Base-by-base conservation (phyloP, 1,140 invertebrate species). In the Probaryconus sp. region DNA sequence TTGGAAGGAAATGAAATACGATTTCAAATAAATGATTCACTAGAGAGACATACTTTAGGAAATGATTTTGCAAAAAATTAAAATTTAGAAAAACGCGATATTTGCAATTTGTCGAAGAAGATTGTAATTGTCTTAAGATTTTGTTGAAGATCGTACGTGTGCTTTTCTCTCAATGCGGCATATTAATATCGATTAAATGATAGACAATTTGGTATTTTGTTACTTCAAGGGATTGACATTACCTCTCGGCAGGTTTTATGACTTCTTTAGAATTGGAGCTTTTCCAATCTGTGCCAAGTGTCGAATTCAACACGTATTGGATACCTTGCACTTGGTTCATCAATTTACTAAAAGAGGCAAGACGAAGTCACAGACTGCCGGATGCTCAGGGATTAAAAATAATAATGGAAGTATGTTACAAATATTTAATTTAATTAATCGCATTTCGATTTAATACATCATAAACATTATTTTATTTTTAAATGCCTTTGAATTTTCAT, bases 261-360 rank as follows among this genome's bases (percentile, higher is more conserved):
- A 92, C 91, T 13, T 78, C 87, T 10, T 71, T 88, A 37, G 91
- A 92, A 79, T 82, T 92, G 31, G 89, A 91, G 67, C 89, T 92
- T 63, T 92, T 90, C 69, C 83, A 88, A 51, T 89, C 90, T 18
- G 91, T 92, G 6, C 90, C 91, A 4, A 91, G 88, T 73, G 77
- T 86, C 5, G 91, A 92, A 71, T 92, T 92, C 79, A 92, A 92
- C 67, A 92, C 91, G 1, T 92, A 92, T 78, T 92, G 91, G 91
- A 91, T 92, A 37, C 91, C 91, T 1, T 91, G 91, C 63, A 91
- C 90, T 2, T 92, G 91, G 91, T 92, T 92, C 75, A 89, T 91
- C 21, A 89, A 89, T 76, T 77, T 92, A 11, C 78, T 92, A 3
- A 90, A 91, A 71, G 90, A 92, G 26, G 88, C 90, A 3, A 86